Base-by-base conservation (phyloP, 2,888 invertebrate species). In the Cantharis lateralis region DNA sequence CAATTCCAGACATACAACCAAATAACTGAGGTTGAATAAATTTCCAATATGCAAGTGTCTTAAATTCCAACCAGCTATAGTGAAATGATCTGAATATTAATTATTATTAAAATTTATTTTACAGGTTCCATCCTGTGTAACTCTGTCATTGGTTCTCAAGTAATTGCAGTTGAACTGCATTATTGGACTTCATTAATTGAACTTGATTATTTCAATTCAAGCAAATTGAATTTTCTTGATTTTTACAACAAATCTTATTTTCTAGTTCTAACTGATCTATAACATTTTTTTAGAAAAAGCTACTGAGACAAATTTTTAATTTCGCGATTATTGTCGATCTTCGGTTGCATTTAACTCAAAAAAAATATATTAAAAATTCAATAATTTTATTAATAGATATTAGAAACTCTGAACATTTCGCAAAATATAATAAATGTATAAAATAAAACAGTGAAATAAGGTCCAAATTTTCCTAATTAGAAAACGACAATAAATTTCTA, bases 1-100 rank as follows among this genome's bases (percentile, higher is more conserved):
- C 62, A 73, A 73, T 73, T 68, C 73, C 28, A 48, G 68, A 62
- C 73, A 26, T 62, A 61, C 15, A n/a, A 24, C 68, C 32, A 26
- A 68, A 62, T 73, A 48, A 48, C 62, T 62, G 28, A 24, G 61
- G 15, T 62, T 48, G 48, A 48, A 48, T 48, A 48, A 48, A 48
- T 48, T 48, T 48, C 4, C 13, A 48, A 48, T 48, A 48, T 13
- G 48, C 48, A 48, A 48, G 48, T 48, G 48, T 48, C 48, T 48
- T 48, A 48, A 48, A 48, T 48, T 48, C 48, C 48, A 48, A 48
- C n/a, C 48, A 48, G 48, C 48, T 48, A 13, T 48, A n/a, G 48
- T 48, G 48, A 48, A 48, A 48, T 48, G 48, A n/a, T n/a, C 48
- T 48, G 48, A 48, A 48, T 48, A 48, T 9, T 48, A 48, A 48